Evolutionary conservation across 2,113 vertebrate species (phyloP).

Genomic region (Aptenodytes patagonicus): DNA sequence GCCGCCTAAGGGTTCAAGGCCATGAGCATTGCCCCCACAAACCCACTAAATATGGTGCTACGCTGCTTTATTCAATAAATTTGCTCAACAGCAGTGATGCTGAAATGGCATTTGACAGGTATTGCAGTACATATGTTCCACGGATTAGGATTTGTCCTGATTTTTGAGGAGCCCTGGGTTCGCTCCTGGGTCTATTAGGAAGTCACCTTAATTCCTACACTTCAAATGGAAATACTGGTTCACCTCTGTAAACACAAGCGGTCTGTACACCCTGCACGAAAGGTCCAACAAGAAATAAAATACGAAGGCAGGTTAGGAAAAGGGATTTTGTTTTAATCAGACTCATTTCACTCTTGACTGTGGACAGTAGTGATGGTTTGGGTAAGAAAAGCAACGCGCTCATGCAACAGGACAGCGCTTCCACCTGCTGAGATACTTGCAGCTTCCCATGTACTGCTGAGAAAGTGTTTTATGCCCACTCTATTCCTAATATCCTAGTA

Average conservation of each 20-base stretch:
- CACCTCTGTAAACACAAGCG: background rate
- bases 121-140: rapidly evolving
- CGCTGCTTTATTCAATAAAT: background rate
- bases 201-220: background rate
- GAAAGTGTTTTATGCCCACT: background rate
- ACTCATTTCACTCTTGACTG: background rate
- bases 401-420: background rate
- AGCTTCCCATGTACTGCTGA: background rate
- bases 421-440: background rate
- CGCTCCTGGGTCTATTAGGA: background rate
- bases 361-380: background rate
- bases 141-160: background rate
- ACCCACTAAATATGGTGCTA: background rate
- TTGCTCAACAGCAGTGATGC: background rate
- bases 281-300: background rate
- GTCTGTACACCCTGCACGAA: background rate
- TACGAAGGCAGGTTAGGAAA: background rate
- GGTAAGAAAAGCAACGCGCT: background rate
- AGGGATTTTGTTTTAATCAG: background rate
- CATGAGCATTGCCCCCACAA: background rate
- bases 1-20: background rate
- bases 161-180: background rate
- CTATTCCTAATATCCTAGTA: background rate
- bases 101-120: background rate
- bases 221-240: background rate